Percentiles rank a stretch among this genome's conserved stretches.
phyloP scores from a whole-genome alignment of 2,797 vertebrate genomes.

The Sebastes hubbsi region DNA sequence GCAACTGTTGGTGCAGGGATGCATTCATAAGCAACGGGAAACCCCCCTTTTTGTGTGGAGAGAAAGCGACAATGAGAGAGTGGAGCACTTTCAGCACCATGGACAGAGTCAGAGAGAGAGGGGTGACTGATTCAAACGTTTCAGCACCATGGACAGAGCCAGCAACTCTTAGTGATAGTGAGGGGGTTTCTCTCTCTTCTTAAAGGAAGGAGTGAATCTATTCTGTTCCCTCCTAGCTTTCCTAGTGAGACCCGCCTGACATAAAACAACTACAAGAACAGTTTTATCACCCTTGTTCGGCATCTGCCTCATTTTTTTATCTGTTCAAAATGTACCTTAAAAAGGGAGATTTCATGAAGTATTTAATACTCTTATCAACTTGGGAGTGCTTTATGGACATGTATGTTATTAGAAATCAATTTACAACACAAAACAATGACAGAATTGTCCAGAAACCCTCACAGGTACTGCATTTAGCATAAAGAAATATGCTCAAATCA shows the following conservation, averaged over 20 bases:
- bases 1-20: conserved; percentile 45
- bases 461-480: too few relatives aligned
- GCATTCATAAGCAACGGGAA: conserved; percentile 22
- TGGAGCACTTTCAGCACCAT: background rate
- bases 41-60: background rate
- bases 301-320: background rate
- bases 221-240: background rate
- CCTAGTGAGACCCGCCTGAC: background rate
- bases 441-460: too few relatives aligned
- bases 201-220: background rate
- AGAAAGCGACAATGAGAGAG: background rate
- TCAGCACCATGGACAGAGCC: conserved; percentile 58
- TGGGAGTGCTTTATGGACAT: too few relatives aligned
- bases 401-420: too few relatives aligned
- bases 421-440: too few relatives aligned
- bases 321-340: too few relatives aligned
- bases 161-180: background rate
- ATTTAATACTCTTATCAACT: too few relatives aligned
- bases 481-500: too few relatives aligned
- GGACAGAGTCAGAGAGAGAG: background rate
- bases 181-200: background rate
- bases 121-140: background rate
- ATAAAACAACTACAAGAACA: background rate
- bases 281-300: background rate
- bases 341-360: too few relatives aligned